phyloP scores from a whole-genome alignment of 2,888 invertebrate species.

The Netelia melanura region DNA sequence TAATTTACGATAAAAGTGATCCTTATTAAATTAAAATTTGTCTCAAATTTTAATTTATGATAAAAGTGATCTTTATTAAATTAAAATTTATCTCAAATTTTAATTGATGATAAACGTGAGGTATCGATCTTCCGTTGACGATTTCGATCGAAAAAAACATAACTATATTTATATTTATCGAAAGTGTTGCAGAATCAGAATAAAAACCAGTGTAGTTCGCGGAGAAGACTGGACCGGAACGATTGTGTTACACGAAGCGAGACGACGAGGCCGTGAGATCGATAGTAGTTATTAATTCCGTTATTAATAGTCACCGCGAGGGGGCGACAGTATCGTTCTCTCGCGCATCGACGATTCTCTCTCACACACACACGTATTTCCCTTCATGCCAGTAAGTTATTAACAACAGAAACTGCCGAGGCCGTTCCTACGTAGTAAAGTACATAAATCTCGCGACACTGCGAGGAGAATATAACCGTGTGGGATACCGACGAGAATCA shows the following conservation, averaged over 20 bases:
- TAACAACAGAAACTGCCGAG: conserved; percentile 57
- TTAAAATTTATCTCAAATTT: too few relatives aligned
- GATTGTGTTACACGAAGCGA: background rate
- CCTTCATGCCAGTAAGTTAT: conserved; percentile 61
- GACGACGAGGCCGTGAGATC: conserved; percentile 16
- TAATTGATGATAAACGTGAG: too few relatives aligned
- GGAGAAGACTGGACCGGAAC: background rate
- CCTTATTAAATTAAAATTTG: too few relatives aligned
- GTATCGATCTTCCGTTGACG: too few relatives aligned
- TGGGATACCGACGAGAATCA: conserved; percentile 21
- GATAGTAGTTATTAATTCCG: conserved; percentile 27
- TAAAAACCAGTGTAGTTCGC: background rate
- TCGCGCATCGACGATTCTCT: background rate
- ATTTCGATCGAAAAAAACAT: too few relatives aligned
- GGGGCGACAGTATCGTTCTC: background rate
- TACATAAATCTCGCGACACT: conserved; percentile 73
- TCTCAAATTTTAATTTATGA: too few relatives aligned
- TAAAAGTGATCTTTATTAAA: too few relatives aligned
- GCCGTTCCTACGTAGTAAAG: conserved; percentile 35
- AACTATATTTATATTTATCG: too few relatives aligned
- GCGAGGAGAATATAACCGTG: conserved; percentile 32
- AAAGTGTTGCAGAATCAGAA: too few relatives aligned
- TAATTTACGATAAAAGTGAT: too few relatives aligned
- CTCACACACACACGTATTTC: conserved; percentile 2
- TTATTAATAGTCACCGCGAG: conserved; percentile 18